phyloP scores from a whole-genome alignment of 1,140 invertebrate species.

The Acromyrmex echinatior region DNA sequence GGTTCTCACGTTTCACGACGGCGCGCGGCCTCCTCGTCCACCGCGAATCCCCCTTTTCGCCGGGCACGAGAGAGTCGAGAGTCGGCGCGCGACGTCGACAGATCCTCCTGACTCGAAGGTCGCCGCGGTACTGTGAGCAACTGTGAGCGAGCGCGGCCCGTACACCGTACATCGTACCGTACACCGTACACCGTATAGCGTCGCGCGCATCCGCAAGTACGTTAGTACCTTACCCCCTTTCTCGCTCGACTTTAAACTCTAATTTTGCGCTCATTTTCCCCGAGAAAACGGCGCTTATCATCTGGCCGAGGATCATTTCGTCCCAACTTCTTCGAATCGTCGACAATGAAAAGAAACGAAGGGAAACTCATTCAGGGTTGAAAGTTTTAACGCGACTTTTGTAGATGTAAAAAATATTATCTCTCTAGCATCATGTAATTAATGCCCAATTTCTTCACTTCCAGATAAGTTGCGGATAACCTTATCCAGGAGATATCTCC shows the following conservation, averaged over 20 bases:
- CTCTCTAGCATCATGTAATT: neutral
- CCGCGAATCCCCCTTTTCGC: constrained; percentile 53
- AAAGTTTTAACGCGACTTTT: neutral
- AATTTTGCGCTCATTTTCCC: constrained; percentile 21
- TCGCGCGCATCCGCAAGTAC: neutral
- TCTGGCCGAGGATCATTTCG: neutral
- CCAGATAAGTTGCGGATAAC: too few relatives aligned
- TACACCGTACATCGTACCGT: neutral
- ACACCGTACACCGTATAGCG: neutral
- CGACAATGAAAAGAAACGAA: neutral
- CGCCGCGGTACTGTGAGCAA: constrained; percentile 70
- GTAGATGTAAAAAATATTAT: neutral
- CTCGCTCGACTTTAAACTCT: too few relatives aligned
- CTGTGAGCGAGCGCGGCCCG: constrained; percentile 37
- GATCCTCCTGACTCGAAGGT: constrained; percentile 62
- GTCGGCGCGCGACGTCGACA: neutral
- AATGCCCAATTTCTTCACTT: too few relatives aligned
- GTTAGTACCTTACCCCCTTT: too few relatives aligned
- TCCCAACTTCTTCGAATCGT: neutral
- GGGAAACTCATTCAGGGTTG: neutral
- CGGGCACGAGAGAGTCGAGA: neutral
- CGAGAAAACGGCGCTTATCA: neutral
- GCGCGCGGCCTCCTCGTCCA: constrained; percentile 26
- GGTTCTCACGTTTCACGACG: constrained; percentile 75
- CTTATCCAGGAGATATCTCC: too few relatives aligned